These are phyloP conservation scores for Torymus auratus DNA, from an alignment of 2,888 invertebrate species.

Conservation along the genomic window DNA sequence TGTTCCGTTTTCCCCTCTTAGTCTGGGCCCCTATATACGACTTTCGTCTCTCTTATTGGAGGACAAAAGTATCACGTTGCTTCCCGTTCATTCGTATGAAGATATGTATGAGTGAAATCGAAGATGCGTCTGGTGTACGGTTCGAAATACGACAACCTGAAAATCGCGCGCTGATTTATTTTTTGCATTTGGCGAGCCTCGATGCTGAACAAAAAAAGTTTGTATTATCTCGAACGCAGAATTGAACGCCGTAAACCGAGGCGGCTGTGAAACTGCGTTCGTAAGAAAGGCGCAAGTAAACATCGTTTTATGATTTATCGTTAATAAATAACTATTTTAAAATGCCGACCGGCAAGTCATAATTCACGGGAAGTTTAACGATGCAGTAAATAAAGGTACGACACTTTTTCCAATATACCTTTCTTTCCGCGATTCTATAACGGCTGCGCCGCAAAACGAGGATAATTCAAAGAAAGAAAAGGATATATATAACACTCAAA, in stretches of 20 bases:
- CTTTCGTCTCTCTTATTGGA: constrained; percentile 1
- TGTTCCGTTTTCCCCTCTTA: constrained; percentile 8
- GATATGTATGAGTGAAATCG: constrained; percentile 54
- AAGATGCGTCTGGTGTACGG: constrained; percentile 23
- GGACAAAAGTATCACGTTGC: background rate
- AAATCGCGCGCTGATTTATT: background rate
- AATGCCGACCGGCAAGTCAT: too few species aligned
- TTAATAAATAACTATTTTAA: too few species aligned
- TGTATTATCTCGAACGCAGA: too few species aligned
- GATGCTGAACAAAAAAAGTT: background rate
- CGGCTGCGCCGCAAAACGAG: background rate
- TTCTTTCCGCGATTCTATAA: background rate
- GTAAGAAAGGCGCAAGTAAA: too few species aligned
- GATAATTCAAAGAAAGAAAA: too few species aligned
- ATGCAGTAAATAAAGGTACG: too few species aligned
- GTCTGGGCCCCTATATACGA: too few species aligned
- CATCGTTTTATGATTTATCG: too few species aligned
- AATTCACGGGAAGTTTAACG: too few species aligned
- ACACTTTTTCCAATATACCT: background rate
- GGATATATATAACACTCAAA: too few species aligned
- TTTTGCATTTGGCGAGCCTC: constrained; percentile 26
- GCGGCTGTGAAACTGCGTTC: too few species aligned
- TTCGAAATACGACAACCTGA: constrained; percentile 5
- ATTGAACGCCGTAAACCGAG: too few species aligned
- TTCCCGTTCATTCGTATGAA: constrained; percentile 26